These are phyloP conservation scores for Chelon labrosus DNA, from an alignment of 2,797 vertebrate genomes.

Conservation along the genomic window DNA sequence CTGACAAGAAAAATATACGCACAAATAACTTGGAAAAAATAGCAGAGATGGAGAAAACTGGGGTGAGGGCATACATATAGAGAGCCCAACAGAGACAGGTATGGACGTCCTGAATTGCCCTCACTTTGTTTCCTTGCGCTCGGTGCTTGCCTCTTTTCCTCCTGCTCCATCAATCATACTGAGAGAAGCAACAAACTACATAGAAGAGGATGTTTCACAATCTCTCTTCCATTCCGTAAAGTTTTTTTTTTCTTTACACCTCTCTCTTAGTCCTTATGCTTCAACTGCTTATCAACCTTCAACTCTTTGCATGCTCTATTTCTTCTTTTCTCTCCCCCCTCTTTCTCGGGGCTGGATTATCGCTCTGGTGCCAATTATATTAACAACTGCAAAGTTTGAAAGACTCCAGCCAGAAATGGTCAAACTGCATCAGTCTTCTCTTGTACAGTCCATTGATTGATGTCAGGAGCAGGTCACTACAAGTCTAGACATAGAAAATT, in stretches of 20 bases:
- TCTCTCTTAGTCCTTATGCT: slow-evolving; percentile 43
- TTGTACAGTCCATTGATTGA: slow-evolving; percentile 73
- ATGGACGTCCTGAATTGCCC: slow-evolving; percentile 57
- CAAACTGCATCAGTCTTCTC: slow-evolving; percentile 73
- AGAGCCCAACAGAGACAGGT: slow-evolving; percentile 45
- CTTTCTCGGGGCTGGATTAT: slow-evolving; percentile 42
- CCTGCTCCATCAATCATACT: slow-evolving; percentile 81
- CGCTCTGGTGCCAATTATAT: slow-evolving; percentile 64
- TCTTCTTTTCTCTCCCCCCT: slow-evolving; percentile 13
- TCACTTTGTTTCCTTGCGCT: slow-evolving; percentile 59
- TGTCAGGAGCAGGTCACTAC: slow-evolving; percentile 72
- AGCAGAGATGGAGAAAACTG: slow-evolving; percentile 4
- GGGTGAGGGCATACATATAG: slow-evolving; percentile 24
- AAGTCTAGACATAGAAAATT: slow-evolving; percentile 75
- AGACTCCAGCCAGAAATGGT: slow-evolving; percentile 61
- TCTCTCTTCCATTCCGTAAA: slow-evolving; percentile 53
- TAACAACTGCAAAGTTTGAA: slow-evolving; percentile 73
- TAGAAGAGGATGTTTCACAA: slow-evolving; percentile 79
- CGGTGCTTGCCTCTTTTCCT: slow-evolving; percentile 62
- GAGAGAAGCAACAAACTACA: slow-evolving; percentile 74
- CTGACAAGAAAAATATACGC: slow-evolving; percentile 13
- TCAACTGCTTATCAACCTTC: slow-evolving; percentile 66
- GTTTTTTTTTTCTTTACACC: slow-evolving; percentile 44
- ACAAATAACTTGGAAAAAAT: slow-evolving; percentile 24
- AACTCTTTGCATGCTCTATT: slow-evolving; percentile 53